Base-by-base conservation (phyloP, 1,140 invertebrate species). In the Cyphomyrmex costatus region DNA sequence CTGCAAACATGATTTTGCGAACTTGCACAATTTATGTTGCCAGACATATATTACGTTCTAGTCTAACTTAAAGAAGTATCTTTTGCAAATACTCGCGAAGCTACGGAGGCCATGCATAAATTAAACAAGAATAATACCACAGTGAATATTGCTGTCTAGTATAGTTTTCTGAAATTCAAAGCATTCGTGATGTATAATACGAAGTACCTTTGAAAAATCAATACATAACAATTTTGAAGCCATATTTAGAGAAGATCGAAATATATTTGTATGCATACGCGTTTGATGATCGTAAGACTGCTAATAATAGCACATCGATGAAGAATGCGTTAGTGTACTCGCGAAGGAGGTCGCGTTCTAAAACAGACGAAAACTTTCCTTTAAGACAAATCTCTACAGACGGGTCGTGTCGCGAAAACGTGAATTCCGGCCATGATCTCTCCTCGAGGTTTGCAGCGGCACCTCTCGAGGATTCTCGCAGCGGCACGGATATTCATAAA, bases 1-100 rank as follows among this genome's bases (percentile, higher is more conserved):
- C 66, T 56, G 70, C 63, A 87, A 88, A 88, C 85, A 84, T 63
- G 78, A 87, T 53, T 83, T 88, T 84, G 63, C 71, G 78, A 84
- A 88, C 61, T 63, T 78, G 85, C 63, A 46, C 68, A 49, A 63
- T 33, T 12, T 8, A 60, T 46, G 68, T 68, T 46, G 46, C 82
- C 88, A 79, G 85, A 58, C 53, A 12, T 68, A 77, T 78, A 77
- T 85, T 82, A 70, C 77, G 79, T 73, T 56, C 68, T 60, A 14
- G 24, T 71, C 66, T 82, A 70, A 82, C 79, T 82, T 30, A 5
- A 24, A 65, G 61, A 71, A 76, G 68, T 60, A 70, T 80, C 61
- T 46, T 77, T 58, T 51, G 76, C 53, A 63, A 86, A 53, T 80
- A 79, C 60, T 77, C 58, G 82, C 60, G 21, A 65, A 53, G 36